Conservation (phyloP, 2,797 vertebrate genomes). For the Tolypeutes matacus region DNA sequence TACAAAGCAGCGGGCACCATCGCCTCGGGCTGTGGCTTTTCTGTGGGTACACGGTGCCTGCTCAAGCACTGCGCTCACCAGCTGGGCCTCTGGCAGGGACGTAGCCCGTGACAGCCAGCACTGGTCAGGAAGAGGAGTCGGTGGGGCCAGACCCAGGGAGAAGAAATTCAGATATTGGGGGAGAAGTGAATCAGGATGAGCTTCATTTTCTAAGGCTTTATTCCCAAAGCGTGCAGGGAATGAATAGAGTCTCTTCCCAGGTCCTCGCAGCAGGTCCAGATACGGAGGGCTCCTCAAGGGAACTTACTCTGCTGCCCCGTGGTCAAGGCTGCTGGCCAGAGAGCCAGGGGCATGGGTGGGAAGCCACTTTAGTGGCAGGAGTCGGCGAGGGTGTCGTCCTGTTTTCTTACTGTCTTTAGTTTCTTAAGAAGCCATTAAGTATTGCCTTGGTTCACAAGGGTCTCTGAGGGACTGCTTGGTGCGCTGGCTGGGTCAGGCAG, state of each 20-base stretch:
- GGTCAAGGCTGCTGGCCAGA: fast-evolving
- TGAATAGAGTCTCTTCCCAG: background rate
- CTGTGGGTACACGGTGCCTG: background rate
- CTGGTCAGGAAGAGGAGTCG: background rate
- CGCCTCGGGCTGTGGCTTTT: background rate
- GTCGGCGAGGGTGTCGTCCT: fast-evolving
- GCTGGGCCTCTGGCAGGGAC: fast-evolving
- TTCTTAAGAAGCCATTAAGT: background rate
- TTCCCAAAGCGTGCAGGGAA: no score
- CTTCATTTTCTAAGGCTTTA: background rate
- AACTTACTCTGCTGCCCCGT: fast-evolving
- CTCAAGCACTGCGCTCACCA: background rate
- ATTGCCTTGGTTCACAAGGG: background rate
- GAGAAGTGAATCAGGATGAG: background rate
- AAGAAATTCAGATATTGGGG: background rate
- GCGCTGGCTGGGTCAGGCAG: fast-evolving
- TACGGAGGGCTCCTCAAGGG: fast-evolving
- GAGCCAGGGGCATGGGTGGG: fast-evolving
- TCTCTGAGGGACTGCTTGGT: background rate
- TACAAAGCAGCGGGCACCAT: background rate
- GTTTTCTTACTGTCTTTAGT: background rate
- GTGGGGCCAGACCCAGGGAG: no score
- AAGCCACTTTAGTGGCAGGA: no score
- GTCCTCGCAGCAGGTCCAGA: no score
- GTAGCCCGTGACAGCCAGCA: background rate